These are phyloP conservation scores for Tethea ocularis DNA, from an alignment of 2,888 invertebrate genomes.

Conservation along the genomic window DNA sequence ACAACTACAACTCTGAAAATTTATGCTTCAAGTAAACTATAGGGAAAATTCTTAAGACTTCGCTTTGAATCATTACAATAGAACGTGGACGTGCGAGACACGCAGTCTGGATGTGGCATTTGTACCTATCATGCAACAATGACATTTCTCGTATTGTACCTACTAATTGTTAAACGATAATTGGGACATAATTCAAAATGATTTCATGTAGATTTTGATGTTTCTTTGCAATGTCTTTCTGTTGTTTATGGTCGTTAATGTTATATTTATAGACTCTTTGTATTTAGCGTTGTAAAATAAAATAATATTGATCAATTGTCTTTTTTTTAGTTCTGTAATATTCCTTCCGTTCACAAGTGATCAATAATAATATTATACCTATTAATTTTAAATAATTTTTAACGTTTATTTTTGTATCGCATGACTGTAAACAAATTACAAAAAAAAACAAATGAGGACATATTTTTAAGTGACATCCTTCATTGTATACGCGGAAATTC, in stretches of 20 bases:
- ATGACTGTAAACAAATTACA: slow-evolving; percentile 3
- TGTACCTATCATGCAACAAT: slow-evolving; percentile 23
- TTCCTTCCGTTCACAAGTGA: too few species aligned
- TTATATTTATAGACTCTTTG: neutral
- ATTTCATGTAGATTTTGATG: slow-evolving; percentile 32
- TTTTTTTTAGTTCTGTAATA: too few species aligned
- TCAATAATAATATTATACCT: too few species aligned
- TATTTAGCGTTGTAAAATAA: too few species aligned
- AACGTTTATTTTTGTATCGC: neutral
- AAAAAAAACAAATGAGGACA: slow-evolving; percentile 18
- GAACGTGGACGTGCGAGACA: slow-evolving; percentile 24
- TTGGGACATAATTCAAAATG: slow-evolving; percentile 33
- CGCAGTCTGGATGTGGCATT: slow-evolving; percentile 22
- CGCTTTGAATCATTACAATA: slow-evolving; percentile 32
- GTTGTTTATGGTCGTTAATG: slow-evolving; percentile 21
- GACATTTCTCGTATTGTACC: slow-evolving; percentile 27
- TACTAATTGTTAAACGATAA: slow-evolving; percentile 24
- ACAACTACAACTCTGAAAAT: slow-evolving; percentile 56
- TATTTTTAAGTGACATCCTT: slow-evolving; percentile 31
- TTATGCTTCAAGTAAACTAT: slow-evolving; percentile 49
- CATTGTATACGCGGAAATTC: slow-evolving; percentile 35
- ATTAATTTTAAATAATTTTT: neutral
- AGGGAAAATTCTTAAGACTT: slow-evolving; percentile 28
- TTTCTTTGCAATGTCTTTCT: slow-evolving; percentile 29
- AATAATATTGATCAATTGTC: too few species aligned